phyloP scores from a whole-genome alignment of 2,888 invertebrate genomes.

The Eulithis prunata region DNA sequence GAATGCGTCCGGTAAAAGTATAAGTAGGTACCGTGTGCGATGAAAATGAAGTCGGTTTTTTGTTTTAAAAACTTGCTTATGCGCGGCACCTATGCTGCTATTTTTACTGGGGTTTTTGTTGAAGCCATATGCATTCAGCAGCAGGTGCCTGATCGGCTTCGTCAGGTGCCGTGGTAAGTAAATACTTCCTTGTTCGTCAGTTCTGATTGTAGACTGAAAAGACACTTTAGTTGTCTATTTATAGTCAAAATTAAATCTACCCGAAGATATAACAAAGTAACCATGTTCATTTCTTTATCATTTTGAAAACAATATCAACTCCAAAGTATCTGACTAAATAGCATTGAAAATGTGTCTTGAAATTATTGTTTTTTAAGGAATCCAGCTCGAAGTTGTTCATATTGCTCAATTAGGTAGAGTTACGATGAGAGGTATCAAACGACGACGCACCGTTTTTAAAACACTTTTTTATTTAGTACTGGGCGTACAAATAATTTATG shows the following conservation, averaged over 20 bases:
- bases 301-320: no score
- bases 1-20: slow-evolving; percentile 27
- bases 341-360: no score
- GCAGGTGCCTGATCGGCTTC: slow-evolving; percentile 4
- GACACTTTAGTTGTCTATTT: no score
- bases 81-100: slow-evolving; percentile 5
- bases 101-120: slow-evolving; percentile 10
- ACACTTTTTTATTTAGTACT: no score
- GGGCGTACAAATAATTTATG: no score
- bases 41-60: slow-evolving; percentile 18
- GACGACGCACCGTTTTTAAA: neutral
- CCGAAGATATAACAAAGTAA: no score
- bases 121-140: slow-evolving; percentile 9
- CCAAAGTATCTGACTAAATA: neutral
- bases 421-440: slow-evolving; percentile 8
- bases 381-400: slow-evolving; percentile 21
- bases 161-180: slow-evolving; percentile 1
- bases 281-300: no score
- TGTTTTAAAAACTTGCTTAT: slow-evolving; percentile 25
- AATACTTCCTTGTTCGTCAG: slow-evolving; percentile 19
- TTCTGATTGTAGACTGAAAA: neutral
- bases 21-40: slow-evolving; percentile 17
- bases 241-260: no score
- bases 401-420: slow-evolving; percentile 16
- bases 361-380: slow-evolving; percentile 17